Conservation (phyloP, 2,113 vertebrate species). For the Danionella cerebrum region DNA sequence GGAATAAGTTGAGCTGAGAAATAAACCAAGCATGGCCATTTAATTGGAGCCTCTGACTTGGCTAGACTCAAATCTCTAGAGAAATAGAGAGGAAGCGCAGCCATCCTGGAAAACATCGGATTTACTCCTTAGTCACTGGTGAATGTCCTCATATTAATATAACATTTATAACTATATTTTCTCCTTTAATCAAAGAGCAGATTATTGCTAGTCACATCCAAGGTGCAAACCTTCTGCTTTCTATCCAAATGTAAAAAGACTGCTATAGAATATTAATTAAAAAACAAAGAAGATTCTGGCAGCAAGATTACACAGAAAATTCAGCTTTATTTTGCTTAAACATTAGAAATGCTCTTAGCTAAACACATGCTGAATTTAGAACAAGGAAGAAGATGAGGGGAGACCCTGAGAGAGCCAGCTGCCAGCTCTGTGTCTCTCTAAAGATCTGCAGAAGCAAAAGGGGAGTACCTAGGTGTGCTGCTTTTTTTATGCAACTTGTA, state of each 20-base stretch:
- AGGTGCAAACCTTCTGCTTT: background rate
- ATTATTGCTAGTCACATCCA: background rate
- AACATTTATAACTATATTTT: slow-evolving; percentile 26
- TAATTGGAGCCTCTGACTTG: slow-evolving; percentile 50
- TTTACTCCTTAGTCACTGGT: slow-evolving; percentile 1
- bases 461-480: too few relatives aligned
- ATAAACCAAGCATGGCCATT: slow-evolving; percentile 49
- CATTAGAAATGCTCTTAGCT: too few relatives aligned
- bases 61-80: slow-evolving; percentile 21
- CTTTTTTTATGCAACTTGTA: too few relatives aligned
- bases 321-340: too few relatives aligned
- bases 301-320: too few relatives aligned
- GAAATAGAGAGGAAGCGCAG: slow-evolving; percentile 28
- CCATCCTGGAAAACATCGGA: background rate
- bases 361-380: too few relatives aligned
- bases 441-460: too few relatives aligned
- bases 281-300: too few relatives aligned
- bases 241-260: background rate
- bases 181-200: background rate
- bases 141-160: slow-evolving; percentile 24
- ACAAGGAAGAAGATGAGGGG: too few relatives aligned
- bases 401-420: too few relatives aligned
- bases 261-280: too few relatives aligned
- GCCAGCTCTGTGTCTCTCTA: too few relatives aligned
- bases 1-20: slow-evolving; percentile 43